Evolutionary conservation across 2,888 invertebrate genomes (phyloP).

Genomic region (Spatulosminthurus flaviceps): DNA sequence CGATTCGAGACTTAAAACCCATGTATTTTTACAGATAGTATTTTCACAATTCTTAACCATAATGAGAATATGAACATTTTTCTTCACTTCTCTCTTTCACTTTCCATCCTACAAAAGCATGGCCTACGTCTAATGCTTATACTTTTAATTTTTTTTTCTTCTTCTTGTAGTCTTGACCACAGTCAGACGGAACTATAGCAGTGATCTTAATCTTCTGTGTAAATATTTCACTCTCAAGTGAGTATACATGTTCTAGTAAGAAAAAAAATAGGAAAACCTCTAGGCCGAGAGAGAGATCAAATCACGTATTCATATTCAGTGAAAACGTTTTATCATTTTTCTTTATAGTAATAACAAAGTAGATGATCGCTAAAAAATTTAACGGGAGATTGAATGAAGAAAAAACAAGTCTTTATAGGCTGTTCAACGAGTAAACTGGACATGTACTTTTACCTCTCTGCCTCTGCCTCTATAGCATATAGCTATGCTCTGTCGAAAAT

Average conservation of each 20-base stretch:
- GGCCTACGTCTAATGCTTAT: too few species aligned
- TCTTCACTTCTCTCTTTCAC: background rate
- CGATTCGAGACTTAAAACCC: background rate
- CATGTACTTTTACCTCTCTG: too few species aligned
- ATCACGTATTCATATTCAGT: too few species aligned
- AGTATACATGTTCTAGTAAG: background rate
- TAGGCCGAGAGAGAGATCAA: too few species aligned
- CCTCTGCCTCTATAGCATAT: too few species aligned
- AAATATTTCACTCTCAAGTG: background rate
- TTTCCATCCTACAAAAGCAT: background rate
- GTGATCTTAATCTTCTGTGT: background rate
- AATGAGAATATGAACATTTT: background rate
- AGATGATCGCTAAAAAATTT: too few species aligned
- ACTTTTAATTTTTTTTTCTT: background rate
- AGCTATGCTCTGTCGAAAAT: background rate
- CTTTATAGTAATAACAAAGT: too few species aligned
- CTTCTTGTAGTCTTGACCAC: background rate
- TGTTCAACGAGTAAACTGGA: too few species aligned
- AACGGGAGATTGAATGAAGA: too few species aligned
- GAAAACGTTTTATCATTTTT: too few species aligned
- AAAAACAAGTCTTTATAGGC: too few species aligned
- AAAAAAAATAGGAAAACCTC: background rate
- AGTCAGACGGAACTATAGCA: background rate
- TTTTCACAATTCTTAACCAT: background rate
- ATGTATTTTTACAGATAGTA: constrained; percentile 10